Conservation (phyloP, 1,140 invertebrate species). For the Cyclargus thomasi region DNA sequence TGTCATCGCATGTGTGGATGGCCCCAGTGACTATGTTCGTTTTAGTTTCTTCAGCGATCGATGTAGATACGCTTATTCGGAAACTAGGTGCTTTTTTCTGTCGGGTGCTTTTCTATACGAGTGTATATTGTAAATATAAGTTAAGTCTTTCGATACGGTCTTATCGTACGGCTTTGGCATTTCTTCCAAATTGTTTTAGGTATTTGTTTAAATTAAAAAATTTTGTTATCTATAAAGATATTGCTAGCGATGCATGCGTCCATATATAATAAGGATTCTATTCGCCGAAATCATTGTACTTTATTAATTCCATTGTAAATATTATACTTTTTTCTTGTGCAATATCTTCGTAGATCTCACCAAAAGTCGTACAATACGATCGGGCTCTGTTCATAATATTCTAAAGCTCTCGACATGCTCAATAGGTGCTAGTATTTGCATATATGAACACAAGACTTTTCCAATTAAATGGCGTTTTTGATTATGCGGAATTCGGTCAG, state of each 20-base stretch:
- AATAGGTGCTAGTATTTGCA: slow-evolving; percentile 34
- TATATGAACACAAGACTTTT: slow-evolving; percentile 1
- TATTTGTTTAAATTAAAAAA: background rate
- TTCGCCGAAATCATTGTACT: background rate
- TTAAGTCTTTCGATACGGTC: slow-evolving; percentile 36
- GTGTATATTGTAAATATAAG: slow-evolving; percentile 69
- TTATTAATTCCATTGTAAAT: background rate
- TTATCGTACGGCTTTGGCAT: background rate
- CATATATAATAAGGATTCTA: too few relatives aligned
- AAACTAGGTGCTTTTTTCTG: slow-evolving; percentile 73
- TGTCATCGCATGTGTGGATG: slow-evolving; percentile 3
- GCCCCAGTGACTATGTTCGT: slow-evolving; percentile 15
- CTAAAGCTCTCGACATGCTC: slow-evolving; percentile 32
- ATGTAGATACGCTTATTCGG: slow-evolving; percentile 60
- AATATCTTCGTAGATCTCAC: background rate
- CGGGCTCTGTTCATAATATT: background rate
- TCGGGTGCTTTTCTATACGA: slow-evolving; percentile 69
- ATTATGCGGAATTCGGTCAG: too few relatives aligned
- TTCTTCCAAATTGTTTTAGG: background rate
- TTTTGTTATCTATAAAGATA: background rate
- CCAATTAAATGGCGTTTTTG: too few relatives aligned
- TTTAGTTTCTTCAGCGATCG: slow-evolving; percentile 45
- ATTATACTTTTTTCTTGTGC: background rate
- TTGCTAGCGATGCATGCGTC: background rate
- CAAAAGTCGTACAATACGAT: slow-evolving; percentile 6